A percentile compares a stretch with the other conserved stretches of the same genome.
These are phyloP conservation scores for Andrena chrysosceles DNA, from an alignment of 2,888 invertebrate species.

Conservation along the genomic window DNA sequence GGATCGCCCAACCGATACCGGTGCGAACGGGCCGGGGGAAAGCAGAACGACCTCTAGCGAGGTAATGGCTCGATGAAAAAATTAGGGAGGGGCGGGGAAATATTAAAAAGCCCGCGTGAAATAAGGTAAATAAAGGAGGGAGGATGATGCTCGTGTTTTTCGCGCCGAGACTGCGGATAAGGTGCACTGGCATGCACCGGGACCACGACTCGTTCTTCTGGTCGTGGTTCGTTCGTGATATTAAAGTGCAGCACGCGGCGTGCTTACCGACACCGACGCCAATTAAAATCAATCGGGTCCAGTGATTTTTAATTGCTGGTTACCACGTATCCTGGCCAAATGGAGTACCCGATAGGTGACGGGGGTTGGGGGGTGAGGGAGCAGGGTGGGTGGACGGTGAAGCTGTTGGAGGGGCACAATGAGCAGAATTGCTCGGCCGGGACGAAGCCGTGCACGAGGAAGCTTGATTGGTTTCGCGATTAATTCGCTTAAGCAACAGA, in stretches of 20 bases:
- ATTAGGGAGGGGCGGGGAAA: background rate
- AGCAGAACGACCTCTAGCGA: background rate
- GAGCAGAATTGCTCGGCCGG: slow-evolving; percentile 37
- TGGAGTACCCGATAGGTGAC: slow-evolving; percentile 12
- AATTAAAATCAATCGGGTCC: slow-evolving; percentile 61
- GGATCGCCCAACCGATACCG: slow-evolving; percentile 54
- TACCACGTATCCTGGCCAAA: slow-evolving; percentile 26
- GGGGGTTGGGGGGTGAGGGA: background rate
- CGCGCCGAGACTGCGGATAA: no score
- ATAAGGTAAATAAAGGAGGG: slow-evolving; percentile 3
- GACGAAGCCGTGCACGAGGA: slow-evolving; percentile 48
- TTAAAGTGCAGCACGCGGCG: slow-evolving; percentile 31
- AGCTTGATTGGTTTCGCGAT: slow-evolving; percentile 57
- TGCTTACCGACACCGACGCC: slow-evolving; percentile 21
- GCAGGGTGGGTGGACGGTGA: background rate
- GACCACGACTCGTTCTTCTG: background rate
- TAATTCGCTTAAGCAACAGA: slow-evolving; percentile 60
- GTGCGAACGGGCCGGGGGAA: slow-evolving; percentile 10
- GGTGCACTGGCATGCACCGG: background rate
- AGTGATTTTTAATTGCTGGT: slow-evolving; percentile 50
- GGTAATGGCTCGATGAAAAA: background rate
- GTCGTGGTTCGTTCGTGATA: background rate
- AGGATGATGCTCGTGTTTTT: background rate
- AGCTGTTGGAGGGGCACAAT: slow-evolving; percentile 6
- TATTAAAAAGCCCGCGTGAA: slow-evolving; percentile 29